Conservation (phyloP, 2,797 vertebrate species). For the Pseudocheirus occidentalis region DNA sequence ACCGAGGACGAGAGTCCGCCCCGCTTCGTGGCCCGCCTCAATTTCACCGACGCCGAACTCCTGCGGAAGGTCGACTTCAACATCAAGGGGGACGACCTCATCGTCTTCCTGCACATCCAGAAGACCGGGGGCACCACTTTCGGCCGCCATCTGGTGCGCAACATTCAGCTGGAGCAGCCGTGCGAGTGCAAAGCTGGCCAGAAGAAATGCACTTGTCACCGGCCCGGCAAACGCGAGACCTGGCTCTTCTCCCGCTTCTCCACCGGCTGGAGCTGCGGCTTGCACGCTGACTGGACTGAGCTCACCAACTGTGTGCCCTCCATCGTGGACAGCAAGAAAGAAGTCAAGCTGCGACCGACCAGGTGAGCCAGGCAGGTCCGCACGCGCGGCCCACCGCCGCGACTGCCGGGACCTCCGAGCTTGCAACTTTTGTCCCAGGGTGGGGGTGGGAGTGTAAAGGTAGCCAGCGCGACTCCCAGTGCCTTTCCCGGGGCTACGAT, state of each 20-base stretch:
- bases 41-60: slow-evolving; percentile 91
- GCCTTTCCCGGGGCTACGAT: neutral
- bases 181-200: slow-evolving; percentile 95
- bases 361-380: slow-evolving; percentile 79
- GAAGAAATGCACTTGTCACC: slow-evolving; percentile 96
- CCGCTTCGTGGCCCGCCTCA: slow-evolving; percentile 93
- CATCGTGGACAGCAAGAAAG: slow-evolving; percentile 89
- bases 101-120: slow-evolving; percentile 97
- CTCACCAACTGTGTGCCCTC: slow-evolving; percentile 95
- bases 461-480: neutral
- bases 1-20: slow-evolving; percentile 92
- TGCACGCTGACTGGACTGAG: slow-evolving; percentile 98
- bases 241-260: slow-evolving; percentile 99
- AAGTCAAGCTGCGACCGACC: slow-evolving; percentile 82
- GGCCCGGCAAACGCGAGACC: slow-evolving; percentile 94
- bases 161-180: slow-evolving; percentile 95
- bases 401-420: neutral
- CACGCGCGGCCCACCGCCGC: neutral
- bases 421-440: neutral
- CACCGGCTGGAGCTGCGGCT: slow-evolving; percentile 97
- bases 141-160: slow-evolving; percentile 95
- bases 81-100: slow-evolving; percentile 95
- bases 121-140: slow-evolving; percentile 98
- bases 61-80: slow-evolving; percentile 92
- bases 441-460: neutral